These are phyloP conservation scores for Oreocharis arfaki DNA, from an alignment of 2,113 vertebrate species.

Conservation along the genomic window DNA sequence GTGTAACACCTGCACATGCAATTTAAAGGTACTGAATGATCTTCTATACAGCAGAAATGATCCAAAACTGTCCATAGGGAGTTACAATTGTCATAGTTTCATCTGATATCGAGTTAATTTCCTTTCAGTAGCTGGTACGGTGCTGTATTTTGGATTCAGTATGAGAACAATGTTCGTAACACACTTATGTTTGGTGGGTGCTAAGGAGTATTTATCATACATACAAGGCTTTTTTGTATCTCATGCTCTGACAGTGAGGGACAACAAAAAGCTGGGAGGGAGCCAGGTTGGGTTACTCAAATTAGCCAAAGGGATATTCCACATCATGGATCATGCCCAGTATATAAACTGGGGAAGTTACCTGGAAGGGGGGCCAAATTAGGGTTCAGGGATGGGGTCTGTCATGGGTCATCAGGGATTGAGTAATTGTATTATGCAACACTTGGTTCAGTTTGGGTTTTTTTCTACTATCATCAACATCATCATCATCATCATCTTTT, in stretches of 20 bases:
- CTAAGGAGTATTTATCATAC: not conserved
- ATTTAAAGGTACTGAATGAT: not conserved
- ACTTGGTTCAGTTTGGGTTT: not conserved
- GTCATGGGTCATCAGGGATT: no score
- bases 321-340: no score
- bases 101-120: not conserved
- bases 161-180: not conserved
- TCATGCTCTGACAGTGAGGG: not conserved
- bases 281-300: not conserved
- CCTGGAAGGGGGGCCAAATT: accelerated
- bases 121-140: not conserved
- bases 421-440: not conserved
- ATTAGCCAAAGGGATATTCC: not conserved
- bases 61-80: not conserved
- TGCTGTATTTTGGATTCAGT: not conserved
- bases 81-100: not conserved
- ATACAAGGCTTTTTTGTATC: not conserved
- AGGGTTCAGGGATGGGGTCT: no score
- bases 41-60: not conserved
- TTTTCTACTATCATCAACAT: no score
- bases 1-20: not conserved
- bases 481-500: not conserved
- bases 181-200: not conserved
- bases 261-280: not conserved
- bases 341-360: not conserved